Evolutionary conservation across 1,140 invertebrate genomes (phyloP).

Genomic region (Chrysomallon squamiferum): DNA sequence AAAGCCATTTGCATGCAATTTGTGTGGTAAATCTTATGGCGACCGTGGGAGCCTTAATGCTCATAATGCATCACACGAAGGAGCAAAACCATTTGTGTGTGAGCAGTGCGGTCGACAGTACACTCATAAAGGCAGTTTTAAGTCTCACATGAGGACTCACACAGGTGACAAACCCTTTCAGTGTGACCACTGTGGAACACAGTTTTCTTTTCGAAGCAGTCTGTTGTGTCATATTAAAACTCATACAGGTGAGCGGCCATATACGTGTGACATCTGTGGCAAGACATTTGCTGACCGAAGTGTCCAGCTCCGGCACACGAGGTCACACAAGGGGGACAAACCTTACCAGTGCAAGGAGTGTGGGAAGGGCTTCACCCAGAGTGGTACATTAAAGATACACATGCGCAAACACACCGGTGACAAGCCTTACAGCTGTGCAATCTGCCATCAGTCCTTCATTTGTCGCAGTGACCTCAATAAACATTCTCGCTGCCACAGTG

Average conservation of each 20-base stretch:
- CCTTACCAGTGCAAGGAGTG: conserved; percentile 80
- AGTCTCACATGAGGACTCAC: conserved; percentile 24
- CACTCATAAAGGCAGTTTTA: conserved; percentile 74
- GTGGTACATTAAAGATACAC: conserved; percentile 67
- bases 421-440: conserved; percentile 86
- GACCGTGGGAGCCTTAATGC: conserved; percentile 1
- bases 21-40: conserved; percentile 5
- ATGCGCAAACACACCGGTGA: conserved; percentile 96
- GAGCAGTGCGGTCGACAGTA: conserved; percentile 68
- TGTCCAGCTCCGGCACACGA: conserved; percentile 73
- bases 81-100: conserved; percentile 9
- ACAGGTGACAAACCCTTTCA: conserved; percentile 74
- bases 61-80: neutral
- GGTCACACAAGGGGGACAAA: conserved; percentile 85
- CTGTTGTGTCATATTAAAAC: conserved; percentile 39
- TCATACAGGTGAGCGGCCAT: conserved; percentile 28
- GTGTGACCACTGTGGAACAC: conserved; percentile 82
- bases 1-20: conserved; percentile 6
- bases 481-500: conserved; percentile 3
- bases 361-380: conserved; percentile 20
- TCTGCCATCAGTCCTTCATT: conserved; percentile 96
- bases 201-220: conserved; percentile 33
- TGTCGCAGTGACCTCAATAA: conserved; percentile 67
- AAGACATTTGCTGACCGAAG: conserved; percentile 19
- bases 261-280: conserved; percentile 16